Evolutionary conservation across 2,113 vertebrate genomes (phyloP).

Genomic region (Hypocryptadius cinnamomeus): DNA sequence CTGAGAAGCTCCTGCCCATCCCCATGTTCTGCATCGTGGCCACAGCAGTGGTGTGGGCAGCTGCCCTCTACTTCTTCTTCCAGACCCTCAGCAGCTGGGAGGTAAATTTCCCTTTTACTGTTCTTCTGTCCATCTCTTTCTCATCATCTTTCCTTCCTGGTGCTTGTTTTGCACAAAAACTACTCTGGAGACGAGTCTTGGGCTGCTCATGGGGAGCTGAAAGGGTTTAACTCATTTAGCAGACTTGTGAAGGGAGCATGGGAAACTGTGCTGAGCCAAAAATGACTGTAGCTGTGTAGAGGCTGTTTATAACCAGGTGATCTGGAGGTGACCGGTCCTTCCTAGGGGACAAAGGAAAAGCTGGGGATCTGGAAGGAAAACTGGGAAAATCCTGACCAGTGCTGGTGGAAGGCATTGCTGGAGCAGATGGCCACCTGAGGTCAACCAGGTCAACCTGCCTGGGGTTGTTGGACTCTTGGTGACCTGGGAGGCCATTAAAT

Average conservation of each 20-base stretch:
- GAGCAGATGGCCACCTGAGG: not conserved
- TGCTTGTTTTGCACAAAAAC: not conserved
- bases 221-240: not conserved
- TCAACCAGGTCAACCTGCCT: not conserved
- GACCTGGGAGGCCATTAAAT: not conserved
- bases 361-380: not conserved
- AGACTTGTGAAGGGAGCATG: not conserved
- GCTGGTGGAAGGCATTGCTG: not conserved
- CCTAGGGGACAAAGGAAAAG: not conserved
- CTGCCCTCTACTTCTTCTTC: slow-evolving; percentile 80
- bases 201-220: not conserved
- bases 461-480: not conserved
- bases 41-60: slow-evolving; percentile 71
- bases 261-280: not conserved
- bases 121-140: not conserved
- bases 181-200: not conserved
- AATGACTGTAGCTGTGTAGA: not conserved
- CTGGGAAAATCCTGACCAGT: not conserved
- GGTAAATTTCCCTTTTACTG: slow-evolving; percentile 54
- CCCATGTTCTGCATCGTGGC: slow-evolving; percentile 75
- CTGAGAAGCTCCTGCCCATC: slow-evolving; percentile 69
- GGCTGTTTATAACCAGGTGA: not conserved
- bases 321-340: not conserved
- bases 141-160: not conserved
- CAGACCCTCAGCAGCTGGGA: slow-evolving; percentile 83